Conservation (phyloP, 2,797 vertebrate genomes). For the Rhabdophis nuchalis region DNA sequence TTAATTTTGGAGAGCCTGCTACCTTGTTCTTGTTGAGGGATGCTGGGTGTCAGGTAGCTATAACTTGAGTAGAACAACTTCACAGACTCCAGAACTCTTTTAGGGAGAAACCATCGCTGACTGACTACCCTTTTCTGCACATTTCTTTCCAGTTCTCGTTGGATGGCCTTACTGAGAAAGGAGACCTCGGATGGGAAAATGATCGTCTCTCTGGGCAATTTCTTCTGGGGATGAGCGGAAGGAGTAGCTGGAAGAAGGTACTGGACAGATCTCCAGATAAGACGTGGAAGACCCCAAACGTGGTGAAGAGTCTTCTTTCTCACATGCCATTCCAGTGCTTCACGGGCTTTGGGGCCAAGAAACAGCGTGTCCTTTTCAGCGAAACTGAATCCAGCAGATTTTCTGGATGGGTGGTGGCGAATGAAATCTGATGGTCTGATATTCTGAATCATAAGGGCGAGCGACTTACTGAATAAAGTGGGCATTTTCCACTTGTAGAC, state of each 20-base stretch:
- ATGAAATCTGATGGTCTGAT: neutral
- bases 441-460: neutral
- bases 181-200: neutral
- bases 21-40: neutral
- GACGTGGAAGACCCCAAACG: slow-evolving; percentile 1
- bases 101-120: neutral
- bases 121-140: neutral
- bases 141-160: neutral
- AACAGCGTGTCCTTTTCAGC: neutral
- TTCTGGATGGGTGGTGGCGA: neutral
- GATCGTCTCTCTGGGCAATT: neutral
- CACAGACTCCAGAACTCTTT: neutral
- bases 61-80: neutral
- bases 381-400: neutral
- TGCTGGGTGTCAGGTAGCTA: neutral
- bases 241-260: neutral
- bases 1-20: neutral
- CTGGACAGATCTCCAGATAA: slow-evolving; percentile 6
- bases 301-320: slow-evolving; percentile 10
- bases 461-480: neutral
- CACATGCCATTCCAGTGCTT: slow-evolving; percentile 19
- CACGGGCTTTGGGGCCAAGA: neutral
- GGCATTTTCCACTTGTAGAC: neutral
- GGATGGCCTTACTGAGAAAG: neutral
- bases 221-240: neutral